Conservation (phyloP, 2,888 invertebrate species). For the Craniophora ligustri region DNA sequence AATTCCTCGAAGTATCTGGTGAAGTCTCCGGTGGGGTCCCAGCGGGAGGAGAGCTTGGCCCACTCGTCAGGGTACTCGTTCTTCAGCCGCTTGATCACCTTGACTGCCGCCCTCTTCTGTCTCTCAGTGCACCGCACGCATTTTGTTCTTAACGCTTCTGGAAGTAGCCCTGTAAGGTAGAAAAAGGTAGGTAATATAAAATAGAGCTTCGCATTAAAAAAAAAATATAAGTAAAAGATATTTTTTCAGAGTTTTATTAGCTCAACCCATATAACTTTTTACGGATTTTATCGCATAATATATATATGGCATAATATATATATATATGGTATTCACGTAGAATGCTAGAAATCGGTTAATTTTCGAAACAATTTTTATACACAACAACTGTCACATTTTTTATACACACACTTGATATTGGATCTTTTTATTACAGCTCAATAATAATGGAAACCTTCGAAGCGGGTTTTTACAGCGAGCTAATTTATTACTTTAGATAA, state of each 20-base stretch:
- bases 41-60: slow-evolving; percentile 90
- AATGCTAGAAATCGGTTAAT: too few species aligned
- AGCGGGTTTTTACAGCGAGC: neutral
- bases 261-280: too few species aligned
- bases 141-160: slow-evolving; percentile 91
- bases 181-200: neutral
- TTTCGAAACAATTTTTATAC: too few species aligned
- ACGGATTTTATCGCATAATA: too few species aligned
- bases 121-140: slow-evolving; percentile 91
- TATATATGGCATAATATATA: too few species aligned
- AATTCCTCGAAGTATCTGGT: slow-evolving; percentile 83
- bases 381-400: too few species aligned
- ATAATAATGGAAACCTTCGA: neutral
- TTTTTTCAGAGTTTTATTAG: too few species aligned
- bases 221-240: neutral
- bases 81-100: slow-evolving; percentile 90
- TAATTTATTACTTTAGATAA: slow-evolving; percentile 8
- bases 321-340: too few species aligned
- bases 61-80: slow-evolving; percentile 90
- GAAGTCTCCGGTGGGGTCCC: slow-evolving; percentile 92
- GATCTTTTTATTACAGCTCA: neutral
- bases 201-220: neutral
- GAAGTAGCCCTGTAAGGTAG: slow-evolving; percentile 89
- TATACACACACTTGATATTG: neutral
- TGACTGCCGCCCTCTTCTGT: slow-evolving; percentile 91